Base-by-base conservation (phyloP, 2,113 vertebrate species). In the Paradoxurus hermaphroditus region DNA sequence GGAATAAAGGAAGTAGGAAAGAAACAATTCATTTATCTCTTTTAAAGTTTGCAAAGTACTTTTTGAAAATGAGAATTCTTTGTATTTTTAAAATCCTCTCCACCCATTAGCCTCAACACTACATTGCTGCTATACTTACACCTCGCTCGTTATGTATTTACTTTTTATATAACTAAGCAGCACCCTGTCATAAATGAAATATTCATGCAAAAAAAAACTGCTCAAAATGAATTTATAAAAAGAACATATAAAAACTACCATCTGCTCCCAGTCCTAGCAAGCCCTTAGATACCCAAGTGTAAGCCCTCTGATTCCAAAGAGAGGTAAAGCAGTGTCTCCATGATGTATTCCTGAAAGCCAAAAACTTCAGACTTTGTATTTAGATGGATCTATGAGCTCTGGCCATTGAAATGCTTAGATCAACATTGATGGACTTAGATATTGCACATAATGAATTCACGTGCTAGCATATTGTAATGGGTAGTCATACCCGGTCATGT, bases 191-290 rank as follows among this genome's bases (percentile, higher is more conserved):
- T 98, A 98, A 97, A 98, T 97, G 97, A 98, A 97, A 98, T 98
- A 98, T 82, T 97, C 90, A 98, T 83, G 87, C 87, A 97, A 97
- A 98, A 67, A 67, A 31, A 65, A 98, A 98, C 97, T 98, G 68
- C 98, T 99, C 97, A 97, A 98, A 98, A 98, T 88, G 63, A 97
- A 98, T 95, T 96, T 97, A 95, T 95, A 98, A 96, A 97, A 93
- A 98, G 97, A 98, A 97, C 92, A 85, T 97, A 92, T 98, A 98
- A 99, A 98, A 98, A 87, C 97, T 89, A 95, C 96, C 97, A 98
- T 97, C 98, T 98, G 97, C 96, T 98, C 36, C 98, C 90, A 95
- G 21, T 90, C 96, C 95, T 97, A 96, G 96, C 97, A 98, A 98
- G 97, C 94, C 98, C 98, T 97, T 96, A 96, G 97, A 88, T 97